Conservation (phyloP, 2,888 invertebrate species). For the Steromphala cineraria region DNA sequence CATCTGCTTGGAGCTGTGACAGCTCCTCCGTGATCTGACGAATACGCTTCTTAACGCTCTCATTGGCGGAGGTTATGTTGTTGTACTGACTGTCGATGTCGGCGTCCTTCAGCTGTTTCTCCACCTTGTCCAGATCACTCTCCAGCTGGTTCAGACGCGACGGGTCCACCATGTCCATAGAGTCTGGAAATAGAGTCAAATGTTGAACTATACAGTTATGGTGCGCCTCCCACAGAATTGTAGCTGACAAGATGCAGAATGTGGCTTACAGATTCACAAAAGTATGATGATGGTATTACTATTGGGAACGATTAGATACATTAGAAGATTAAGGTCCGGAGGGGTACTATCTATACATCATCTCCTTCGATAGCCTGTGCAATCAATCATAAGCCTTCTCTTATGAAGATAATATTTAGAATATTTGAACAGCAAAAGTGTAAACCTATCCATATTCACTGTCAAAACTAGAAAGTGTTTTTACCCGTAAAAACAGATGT, state of each 20-base stretch:
- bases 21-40: conserved; percentile 45
- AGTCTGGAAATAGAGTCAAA: conserved; percentile 39
- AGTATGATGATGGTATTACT: no score
- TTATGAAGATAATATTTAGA: no score
- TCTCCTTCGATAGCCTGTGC: no score
- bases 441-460: no score
- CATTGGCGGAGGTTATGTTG: conserved; percentile 51
- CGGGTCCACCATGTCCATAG: conserved; percentile 55
- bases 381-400: no score
- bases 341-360: no score
- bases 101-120: conserved; percentile 59
- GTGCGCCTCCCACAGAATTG: no score
- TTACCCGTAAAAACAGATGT: no score
- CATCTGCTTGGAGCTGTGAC: conserved; percentile 60
- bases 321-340: no score
- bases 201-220: not conserved
- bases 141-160: conserved; percentile 74
- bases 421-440: no score
- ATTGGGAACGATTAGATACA: no score
- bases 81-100: conserved; percentile 65
- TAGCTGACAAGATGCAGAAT: not conserved
- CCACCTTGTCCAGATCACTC: conserved; percentile 68
- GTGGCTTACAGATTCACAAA: not conserved
- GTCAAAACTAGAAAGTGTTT: no score
- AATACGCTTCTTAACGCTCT: conserved; percentile 19